Conservation (phyloP, 2,888 invertebrate genomes). For the Diarsia dahlii region DNA sequence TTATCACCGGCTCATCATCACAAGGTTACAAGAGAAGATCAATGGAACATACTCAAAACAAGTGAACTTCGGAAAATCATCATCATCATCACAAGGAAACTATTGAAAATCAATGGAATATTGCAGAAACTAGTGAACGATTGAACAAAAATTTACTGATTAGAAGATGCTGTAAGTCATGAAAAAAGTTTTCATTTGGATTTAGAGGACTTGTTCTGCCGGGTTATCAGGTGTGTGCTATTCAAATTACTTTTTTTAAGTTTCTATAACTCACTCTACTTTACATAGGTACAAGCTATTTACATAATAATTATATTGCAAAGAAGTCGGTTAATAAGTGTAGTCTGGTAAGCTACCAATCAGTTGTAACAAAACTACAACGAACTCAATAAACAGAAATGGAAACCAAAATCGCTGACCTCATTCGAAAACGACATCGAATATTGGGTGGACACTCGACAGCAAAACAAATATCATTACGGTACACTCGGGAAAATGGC, state of each 20-base stretch:
- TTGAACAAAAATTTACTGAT: background rate
- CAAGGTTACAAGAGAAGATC: background rate
- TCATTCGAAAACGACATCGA: slow-evolving; percentile 21
- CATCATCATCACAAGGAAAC: background rate
- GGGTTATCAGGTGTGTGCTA: slow-evolving; percentile 28
- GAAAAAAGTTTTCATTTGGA: background rate
- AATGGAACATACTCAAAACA: background rate
- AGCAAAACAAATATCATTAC: background rate
- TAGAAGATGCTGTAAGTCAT: slow-evolving; percentile 16
- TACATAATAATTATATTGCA: no score
- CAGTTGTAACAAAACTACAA: background rate
- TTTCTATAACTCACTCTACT: background rate
- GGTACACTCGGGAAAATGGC: background rate
- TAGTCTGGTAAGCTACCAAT: background rate
- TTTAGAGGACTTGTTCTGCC: background rate
- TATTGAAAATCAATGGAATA: background rate
- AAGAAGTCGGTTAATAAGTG: no score
- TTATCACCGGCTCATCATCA: background rate
- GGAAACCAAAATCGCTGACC: slow-evolving; percentile 26
- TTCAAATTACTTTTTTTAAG: background rate
- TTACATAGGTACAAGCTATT: background rate
- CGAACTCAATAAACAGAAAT: background rate
- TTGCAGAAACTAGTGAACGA: slow-evolving; percentile 3
- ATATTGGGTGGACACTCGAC: background rate
- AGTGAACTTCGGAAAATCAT: background rate